Conservation (phyloP, 2,888 invertebrate species). For the Xestia c-nigrum region DNA sequence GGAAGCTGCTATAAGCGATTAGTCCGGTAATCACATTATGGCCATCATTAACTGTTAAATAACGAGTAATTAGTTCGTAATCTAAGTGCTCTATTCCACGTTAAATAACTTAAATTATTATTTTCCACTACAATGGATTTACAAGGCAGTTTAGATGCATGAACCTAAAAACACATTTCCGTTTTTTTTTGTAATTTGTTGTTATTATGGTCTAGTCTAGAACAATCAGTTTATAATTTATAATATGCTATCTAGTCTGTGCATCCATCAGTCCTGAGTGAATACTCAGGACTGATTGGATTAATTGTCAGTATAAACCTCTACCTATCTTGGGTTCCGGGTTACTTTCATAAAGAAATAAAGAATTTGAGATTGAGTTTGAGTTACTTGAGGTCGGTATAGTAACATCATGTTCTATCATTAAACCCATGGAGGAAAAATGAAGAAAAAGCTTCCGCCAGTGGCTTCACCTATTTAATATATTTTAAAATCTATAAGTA, state of each 20-base stretch:
- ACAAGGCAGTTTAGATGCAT: conserved; percentile 13
- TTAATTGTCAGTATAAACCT: conserved; percentile 6
- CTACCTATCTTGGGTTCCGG: background rate
- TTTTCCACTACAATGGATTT: conserved; percentile 16
- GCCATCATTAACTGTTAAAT: conserved; percentile 23
- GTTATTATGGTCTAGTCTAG: conserved; percentile 27
- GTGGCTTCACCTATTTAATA: background rate
- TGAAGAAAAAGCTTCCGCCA: background rate
- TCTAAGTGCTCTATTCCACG: background rate
- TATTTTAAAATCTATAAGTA: background rate
- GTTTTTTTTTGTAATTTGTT: conserved; percentile 7
- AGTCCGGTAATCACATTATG: conserved; percentile 5
- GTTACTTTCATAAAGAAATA: too few relatives aligned
- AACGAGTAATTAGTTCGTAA: conserved; percentile 34
- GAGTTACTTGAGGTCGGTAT: background rate
- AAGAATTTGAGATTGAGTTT: too few relatives aligned
- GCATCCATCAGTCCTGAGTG: background rate
- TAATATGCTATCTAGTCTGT: background rate
- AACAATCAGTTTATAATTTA: conserved; percentile 11
- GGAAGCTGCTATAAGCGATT: conserved; percentile 11
- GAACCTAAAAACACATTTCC: conserved; percentile 42
- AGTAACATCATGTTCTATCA: background rate
- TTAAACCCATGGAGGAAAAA: background rate
- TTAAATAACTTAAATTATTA: conserved; percentile 19
- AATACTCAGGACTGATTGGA: conserved; percentile 17